A percentile compares a stretch with the other conserved stretches of the same genome.
phyloP scores from a whole-genome alignment of 2,113 vertebrate genomes.

The Corythornis madagascariensis region DNA sequence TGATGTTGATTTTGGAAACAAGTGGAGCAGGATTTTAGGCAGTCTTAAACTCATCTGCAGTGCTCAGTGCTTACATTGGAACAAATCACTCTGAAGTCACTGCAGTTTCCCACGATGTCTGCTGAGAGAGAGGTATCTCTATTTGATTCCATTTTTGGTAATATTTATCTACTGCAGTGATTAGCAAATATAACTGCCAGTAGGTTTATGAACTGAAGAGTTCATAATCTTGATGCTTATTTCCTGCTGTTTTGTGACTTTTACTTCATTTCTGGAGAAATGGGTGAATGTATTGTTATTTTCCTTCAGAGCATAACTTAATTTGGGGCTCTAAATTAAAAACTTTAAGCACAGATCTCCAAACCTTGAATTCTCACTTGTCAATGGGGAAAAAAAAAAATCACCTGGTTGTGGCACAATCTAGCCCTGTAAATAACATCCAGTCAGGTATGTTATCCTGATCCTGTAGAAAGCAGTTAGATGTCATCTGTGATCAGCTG shows the following conservation, averaged over 20 bases:
- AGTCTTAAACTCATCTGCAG: not conserved
- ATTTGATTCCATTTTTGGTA: not conserved
- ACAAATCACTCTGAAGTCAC: not conserved
- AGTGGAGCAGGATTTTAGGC: not conserved
- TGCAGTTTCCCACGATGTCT: rapidly evolving
- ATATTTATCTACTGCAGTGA: not conserved
- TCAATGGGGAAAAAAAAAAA: not conserved
- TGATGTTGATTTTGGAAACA: not conserved
- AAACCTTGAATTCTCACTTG: not conserved
- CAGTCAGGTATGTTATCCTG: not conserved
- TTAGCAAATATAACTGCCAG: not conserved
- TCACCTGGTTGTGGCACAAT: not conserved
- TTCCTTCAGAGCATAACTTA: not conserved
- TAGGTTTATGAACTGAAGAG: not conserved
- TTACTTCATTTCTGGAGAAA: not conserved
- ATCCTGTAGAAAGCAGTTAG: not conserved
- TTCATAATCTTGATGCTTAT: not conserved
- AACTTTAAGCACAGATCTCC: not conserved
- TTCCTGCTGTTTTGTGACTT: not conserved
- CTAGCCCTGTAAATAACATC: not conserved
- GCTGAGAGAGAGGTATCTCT: not conserved
- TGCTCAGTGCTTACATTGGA: not conserved
- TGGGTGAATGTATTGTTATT: not conserved
- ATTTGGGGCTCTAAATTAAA: not conserved
- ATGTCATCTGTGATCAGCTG: not conserved